Conservation (phyloP, 2,888 invertebrate species). For the Sarcophaga caerulescens region DNA sequence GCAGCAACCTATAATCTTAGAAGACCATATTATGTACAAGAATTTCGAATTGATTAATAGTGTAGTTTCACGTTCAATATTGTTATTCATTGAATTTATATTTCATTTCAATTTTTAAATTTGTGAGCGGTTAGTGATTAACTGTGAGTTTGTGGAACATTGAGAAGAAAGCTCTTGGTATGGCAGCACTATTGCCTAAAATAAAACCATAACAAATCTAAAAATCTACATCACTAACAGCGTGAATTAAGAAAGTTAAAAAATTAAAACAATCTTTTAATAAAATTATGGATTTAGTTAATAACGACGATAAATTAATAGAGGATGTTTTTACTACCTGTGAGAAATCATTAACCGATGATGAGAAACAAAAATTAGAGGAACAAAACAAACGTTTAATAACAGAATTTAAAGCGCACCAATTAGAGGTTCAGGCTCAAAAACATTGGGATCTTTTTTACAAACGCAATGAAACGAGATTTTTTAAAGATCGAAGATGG, state of each 20-base stretch:
- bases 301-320: conserved; percentile 24
- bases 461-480: conserved; percentile 95
- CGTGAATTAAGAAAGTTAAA: conserved; percentile 21
- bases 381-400: conserved; percentile 87
- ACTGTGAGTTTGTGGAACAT: too few species aligned
- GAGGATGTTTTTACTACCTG: conserved; percentile 48
- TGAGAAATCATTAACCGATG: conserved; percentile 80
- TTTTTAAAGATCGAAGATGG: conserved; percentile 98
- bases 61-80: too few species aligned
- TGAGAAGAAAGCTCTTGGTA: neutral
- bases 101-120: too few species aligned
- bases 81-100: too few species aligned
- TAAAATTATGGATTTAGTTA: conserved; percentile 38
- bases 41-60: neutral
- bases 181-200: neutral
- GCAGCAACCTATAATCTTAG: neutral
- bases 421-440: conserved; percentile 90
- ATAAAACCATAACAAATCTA: neutral
- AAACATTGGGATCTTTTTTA: conserved; percentile 98
- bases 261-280: neutral
- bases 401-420: conserved; percentile 87
- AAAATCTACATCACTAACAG: conserved; percentile 19
- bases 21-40: neutral
- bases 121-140: too few species aligned
- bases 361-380: conserved; percentile 85